Conservation (phyloP, 2,888 invertebrate genomes). For the Syritta pipiens region DNA sequence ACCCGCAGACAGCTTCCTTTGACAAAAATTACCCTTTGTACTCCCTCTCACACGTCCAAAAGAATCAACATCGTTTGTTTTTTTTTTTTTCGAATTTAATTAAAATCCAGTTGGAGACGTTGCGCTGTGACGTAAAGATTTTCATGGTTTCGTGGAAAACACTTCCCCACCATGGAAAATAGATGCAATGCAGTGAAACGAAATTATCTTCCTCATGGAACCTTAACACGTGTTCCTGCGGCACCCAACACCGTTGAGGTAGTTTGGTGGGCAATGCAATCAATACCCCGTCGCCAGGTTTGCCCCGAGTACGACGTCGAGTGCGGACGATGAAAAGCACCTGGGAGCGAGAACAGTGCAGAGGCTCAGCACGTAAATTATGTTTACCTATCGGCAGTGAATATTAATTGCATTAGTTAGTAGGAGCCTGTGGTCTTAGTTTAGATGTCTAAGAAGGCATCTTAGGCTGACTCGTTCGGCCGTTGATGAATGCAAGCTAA, state of each 20-base stretch:
- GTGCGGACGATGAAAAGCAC: slow-evolving; percentile 22
- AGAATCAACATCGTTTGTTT: too few relatives aligned
- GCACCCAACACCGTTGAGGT: slow-evolving; percentile 52
- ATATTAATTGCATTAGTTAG: slow-evolving; percentile 78
- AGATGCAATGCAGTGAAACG: slow-evolving; percentile 14
- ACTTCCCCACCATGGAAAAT: not conserved
- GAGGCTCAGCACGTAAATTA: slow-evolving; percentile 79
- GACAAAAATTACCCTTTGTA: slow-evolving; percentile 20
- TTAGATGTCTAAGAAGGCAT: slow-evolving; percentile 32
- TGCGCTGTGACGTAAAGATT: not conserved
- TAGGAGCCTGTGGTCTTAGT: slow-evolving; percentile 18
- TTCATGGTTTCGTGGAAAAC: slow-evolving; percentile 3
- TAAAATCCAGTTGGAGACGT: slow-evolving; percentile 24
- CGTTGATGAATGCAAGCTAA: slow-evolving; percentile 29
- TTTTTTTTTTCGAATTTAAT: too few relatives aligned
- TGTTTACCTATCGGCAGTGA: slow-evolving; percentile 79
- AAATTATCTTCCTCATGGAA: slow-evolving; percentile 33
- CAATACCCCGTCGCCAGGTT: slow-evolving; percentile 37
- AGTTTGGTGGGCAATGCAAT: slow-evolving; percentile 51
- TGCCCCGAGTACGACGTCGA: slow-evolving; percentile 8
- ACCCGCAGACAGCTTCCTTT: not conserved
- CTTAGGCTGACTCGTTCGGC: slow-evolving; percentile 3
- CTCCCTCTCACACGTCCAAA: not conserved
- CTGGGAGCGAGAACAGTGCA: slow-evolving; percentile 42
- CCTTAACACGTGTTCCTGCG: slow-evolving; percentile 54